Evolutionary conservation across 64 coral and sea anemone species (phyloP), one percentile per base, ranked within the genome.

Genomic region (Platygyra sinensis): DNA sequence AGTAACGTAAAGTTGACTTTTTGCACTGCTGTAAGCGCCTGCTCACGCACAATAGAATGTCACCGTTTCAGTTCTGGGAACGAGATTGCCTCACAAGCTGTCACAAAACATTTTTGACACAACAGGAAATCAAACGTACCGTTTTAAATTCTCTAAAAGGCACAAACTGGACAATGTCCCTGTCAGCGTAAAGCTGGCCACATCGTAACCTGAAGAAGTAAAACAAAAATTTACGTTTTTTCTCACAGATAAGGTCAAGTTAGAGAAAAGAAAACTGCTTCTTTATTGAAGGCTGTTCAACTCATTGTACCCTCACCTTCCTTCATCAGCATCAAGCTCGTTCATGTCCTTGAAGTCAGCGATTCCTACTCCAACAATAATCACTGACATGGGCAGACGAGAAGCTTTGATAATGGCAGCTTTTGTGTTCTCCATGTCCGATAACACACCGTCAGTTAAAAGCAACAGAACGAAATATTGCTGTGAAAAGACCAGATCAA

Each of bases 281-380:
- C 54, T 57, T 57, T 46, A 46, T 46, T 46, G 42, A 46, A 52
- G 8, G 55, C 55, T 42, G 0, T 12, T 36, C 76, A 78, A 52
- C 42, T 46, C 42, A 8, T 6, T 46, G 42, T 46, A 46, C 4
- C 42, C 42, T 46, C 60, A 98, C 96, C 83, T 93, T 77, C 96
- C 96, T 57, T 93, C 88, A 57, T 98, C 96, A 29, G 87, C 94
- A 55, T 98, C 96, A 51, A 98, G 75, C 50, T 95, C 94, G 28
- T 98, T 95, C 96, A 98, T 98, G 60, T 98, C 94, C 2, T 88
- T 95, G 73, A 98, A 98, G 69, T 98, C 94, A n/a, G 96, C 96
- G 22, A 20, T 39, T 5, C 96, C 96, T 22, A 98, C 96, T 73
- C 96, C 96, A 32, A 98, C 96, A 46, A 98, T 98, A 16, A 98